These are phyloP conservation scores for Tonatia bakeri DNA, from an alignment of 2,113 vertebrate species.

Conservation along the genomic window DNA sequence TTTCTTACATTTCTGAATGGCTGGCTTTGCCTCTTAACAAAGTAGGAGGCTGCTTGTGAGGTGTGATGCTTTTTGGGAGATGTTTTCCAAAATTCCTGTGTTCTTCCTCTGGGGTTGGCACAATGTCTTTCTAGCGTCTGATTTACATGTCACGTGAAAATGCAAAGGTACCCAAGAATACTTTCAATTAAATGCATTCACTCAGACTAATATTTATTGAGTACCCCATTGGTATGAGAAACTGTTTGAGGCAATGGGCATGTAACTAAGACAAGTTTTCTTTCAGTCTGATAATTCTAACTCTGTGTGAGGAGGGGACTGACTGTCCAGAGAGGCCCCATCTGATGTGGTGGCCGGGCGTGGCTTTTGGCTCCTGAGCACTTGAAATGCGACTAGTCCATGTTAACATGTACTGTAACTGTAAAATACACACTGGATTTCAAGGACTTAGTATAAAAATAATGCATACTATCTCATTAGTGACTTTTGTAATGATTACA, in stretches of 20 bases:
- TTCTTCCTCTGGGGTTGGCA: background rate
- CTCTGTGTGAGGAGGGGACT: background rate
- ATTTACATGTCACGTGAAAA: background rate
- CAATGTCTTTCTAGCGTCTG: background rate
- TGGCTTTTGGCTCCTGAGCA: background rate
- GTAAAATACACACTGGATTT: background rate
- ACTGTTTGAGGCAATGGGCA: background rate
- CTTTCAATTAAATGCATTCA: conserved; percentile 8
- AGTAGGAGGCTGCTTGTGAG: background rate
- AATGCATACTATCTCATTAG: background rate
- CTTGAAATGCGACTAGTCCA: background rate
- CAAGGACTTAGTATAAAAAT: background rate
- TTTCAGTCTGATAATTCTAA: background rate
- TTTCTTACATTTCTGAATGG: background rate
- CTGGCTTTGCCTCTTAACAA: background rate
- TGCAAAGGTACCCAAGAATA: background rate
- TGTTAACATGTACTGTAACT: background rate
- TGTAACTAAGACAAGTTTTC: background rate
- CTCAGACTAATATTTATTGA: background rate
- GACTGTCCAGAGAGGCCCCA: background rate
- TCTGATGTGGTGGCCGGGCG: background rate
- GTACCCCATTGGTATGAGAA: background rate
- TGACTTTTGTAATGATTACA: background rate
- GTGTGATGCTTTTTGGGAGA: background rate
- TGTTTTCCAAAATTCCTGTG: background rate